Percentiles rank a stretch among this genome's conserved stretches.
Conservation (phyloP, 2,888 invertebrate genomes). For the Biston betularia region DNA sequence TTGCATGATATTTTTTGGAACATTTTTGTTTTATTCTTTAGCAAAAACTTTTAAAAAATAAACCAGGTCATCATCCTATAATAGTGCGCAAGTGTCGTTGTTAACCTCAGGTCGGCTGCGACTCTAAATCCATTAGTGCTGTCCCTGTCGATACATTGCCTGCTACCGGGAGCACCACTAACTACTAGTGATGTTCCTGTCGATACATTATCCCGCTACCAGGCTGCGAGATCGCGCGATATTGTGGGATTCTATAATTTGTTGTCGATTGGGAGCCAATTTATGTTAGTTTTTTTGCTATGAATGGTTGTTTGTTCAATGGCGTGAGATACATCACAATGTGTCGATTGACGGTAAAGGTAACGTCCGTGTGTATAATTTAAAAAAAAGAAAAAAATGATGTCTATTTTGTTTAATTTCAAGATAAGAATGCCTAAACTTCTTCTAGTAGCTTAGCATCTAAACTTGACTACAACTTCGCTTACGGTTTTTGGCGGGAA, state of each 20-base stretch:
- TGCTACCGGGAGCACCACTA: conserved; percentile 73
- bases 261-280: conserved; percentile 64
- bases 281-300: conserved; percentile 49
- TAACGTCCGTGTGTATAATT: no score
- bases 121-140: conserved; percentile 76
- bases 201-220: conserved; percentile 78
- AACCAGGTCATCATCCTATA: background rate
- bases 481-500: no score
- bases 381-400: no score
- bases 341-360: no score
- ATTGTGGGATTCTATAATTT: conserved; percentile 64
- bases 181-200: conserved; percentile 75
- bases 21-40: background rate
- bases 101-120: conserved; percentile 71
- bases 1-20: conserved; percentile 21
- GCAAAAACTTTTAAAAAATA: background rate
- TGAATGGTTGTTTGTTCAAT: conserved; percentile 29
- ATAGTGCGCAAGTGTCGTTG: conserved; percentile 50
- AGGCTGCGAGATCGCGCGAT: conserved; percentile 69
- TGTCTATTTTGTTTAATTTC: no score
- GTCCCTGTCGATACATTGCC: conserved; percentile 73
- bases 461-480: no score
- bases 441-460: no score
- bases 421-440: no score
- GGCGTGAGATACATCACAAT: no score